Percentiles rank a stretch among this genome's conserved stretches.
Conservation (phyloP, 2,797 vertebrate genomes). For the Pangasius larnaudii region DNA sequence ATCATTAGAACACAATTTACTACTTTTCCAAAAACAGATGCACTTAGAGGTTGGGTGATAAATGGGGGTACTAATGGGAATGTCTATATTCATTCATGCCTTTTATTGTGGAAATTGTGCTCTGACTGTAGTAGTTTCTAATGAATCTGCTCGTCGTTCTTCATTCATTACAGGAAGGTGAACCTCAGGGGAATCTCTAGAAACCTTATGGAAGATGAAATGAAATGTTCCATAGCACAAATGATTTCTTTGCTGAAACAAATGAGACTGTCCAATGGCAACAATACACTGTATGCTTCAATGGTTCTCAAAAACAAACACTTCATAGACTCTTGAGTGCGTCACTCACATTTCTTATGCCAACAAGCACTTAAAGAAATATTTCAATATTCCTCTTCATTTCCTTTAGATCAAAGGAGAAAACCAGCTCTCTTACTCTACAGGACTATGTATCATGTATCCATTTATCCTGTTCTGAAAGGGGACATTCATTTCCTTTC, state of each 20-base stretch:
- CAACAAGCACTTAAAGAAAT: background rate
- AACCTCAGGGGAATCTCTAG: slow-evolving; percentile 4
- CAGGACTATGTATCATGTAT: background rate
- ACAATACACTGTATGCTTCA: background rate
- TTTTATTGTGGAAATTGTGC: slow-evolving; percentile 35
- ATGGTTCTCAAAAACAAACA: slow-evolving; percentile 19
- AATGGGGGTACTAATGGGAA: slow-evolving; percentile 28
- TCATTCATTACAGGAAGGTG: slow-evolving; percentile 33
- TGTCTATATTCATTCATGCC: slow-evolving; percentile 22
- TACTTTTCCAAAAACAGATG: background rate
- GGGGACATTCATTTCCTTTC: background rate
- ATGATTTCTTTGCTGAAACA: slow-evolving; percentile 15
- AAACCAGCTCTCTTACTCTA: background rate
- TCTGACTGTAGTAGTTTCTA: slow-evolving; percentile 32
- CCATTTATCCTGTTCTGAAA: background rate
- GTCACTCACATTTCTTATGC: background rate
- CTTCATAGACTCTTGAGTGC: background rate
- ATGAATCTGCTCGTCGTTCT: slow-evolving; percentile 11
- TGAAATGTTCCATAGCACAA: slow-evolving; percentile 27
- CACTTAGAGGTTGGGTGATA: slow-evolving; percentile 21
- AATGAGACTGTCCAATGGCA: slow-evolving; percentile 5
- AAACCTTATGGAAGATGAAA: slow-evolving; percentile 10
- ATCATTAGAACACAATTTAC: slow-evolving; percentile 26
- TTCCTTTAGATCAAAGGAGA: background rate
- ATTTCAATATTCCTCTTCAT: slow-evolving; percentile 1